Conservation (phyloP, 2,888 invertebrate species). For the Salpingus planirostris region DNA sequence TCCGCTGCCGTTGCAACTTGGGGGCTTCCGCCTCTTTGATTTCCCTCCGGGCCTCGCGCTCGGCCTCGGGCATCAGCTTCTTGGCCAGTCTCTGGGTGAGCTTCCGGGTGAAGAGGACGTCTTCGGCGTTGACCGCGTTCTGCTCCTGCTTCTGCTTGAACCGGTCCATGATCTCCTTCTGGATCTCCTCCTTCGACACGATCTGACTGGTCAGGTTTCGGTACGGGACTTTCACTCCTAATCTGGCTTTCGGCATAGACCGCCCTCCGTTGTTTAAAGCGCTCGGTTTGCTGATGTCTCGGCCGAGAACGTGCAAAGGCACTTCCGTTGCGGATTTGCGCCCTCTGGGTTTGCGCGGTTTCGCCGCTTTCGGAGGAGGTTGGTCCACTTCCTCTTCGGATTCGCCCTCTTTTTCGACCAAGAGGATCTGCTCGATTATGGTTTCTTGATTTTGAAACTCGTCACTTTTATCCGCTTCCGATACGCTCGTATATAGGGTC, state of each 20-base stretch:
- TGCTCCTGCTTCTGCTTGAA: constrained; percentile 42
- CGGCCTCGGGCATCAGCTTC: constrained; percentile 23
- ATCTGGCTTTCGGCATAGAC: constrained; percentile 38
- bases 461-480: too few relatives aligned
- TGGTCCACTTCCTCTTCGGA: background rate
- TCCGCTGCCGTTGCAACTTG: too few relatives aligned
- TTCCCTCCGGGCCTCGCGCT: constrained; percentile 5
- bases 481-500: too few relatives aligned
- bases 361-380: background rate
- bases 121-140: constrained; percentile 38
- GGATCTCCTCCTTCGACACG: constrained; percentile 47
- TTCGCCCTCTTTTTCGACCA: constrained; percentile 2
- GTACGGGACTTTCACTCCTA: constrained; percentile 41
- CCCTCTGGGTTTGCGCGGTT: constrained; percentile 17
- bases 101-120: constrained; percentile 46
- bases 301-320: constrained; percentile 40
- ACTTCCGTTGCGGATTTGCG: constrained; percentile 25
- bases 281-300: constrained; percentile 38
- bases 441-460: constrained; percentile 8
- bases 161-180: constrained; percentile 46
- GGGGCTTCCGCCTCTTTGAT: constrained; percentile 9
- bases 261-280: constrained; percentile 36
- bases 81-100: constrained; percentile 41
- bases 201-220: constrained; percentile 47
- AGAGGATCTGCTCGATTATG: constrained; percentile 8